phyloP scores from a whole-genome alignment of 2,113 vertebrate genomes.

The Aegotheles bennettii region DNA sequence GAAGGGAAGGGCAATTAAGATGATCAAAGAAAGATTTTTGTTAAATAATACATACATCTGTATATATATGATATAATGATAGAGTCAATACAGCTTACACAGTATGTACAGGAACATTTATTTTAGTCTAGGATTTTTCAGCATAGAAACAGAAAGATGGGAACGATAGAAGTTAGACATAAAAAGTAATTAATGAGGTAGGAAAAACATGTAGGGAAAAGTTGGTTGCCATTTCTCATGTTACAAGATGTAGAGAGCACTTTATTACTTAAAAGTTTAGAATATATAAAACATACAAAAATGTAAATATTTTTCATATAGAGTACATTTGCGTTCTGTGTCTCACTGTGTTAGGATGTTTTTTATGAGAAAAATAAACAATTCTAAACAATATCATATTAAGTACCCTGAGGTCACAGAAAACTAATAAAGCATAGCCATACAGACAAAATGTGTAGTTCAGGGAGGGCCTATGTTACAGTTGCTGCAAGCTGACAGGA shows the following conservation, averaged over 20 bases:
- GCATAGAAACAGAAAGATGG: neutral
- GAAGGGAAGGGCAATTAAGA: neutral
- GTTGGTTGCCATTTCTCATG: neutral
- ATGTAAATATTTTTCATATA: neutral
- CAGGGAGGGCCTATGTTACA: neutral
- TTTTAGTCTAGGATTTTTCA: neutral
- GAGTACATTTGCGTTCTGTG: neutral
- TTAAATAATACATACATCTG: neutral
- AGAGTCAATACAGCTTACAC: fast-evolving
- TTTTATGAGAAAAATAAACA: neutral
- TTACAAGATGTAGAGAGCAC: neutral
- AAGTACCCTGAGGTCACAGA: neutral
- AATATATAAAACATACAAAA: neutral
- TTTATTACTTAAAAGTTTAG: neutral
- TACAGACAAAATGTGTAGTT: neutral
- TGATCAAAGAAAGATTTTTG: neutral
- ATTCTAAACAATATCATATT: neutral
- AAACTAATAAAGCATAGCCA: neutral
- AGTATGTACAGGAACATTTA: neutral
- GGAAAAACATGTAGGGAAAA: neutral
- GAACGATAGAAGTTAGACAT: neutral
- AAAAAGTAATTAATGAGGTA: neutral
- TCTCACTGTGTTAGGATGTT: neutral
- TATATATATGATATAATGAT: neutral
- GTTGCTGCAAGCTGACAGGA: neutral